phyloP scores from a whole-genome alignment of 2,797 vertebrate genomes.

The Pelodytes ibericus region DNA sequence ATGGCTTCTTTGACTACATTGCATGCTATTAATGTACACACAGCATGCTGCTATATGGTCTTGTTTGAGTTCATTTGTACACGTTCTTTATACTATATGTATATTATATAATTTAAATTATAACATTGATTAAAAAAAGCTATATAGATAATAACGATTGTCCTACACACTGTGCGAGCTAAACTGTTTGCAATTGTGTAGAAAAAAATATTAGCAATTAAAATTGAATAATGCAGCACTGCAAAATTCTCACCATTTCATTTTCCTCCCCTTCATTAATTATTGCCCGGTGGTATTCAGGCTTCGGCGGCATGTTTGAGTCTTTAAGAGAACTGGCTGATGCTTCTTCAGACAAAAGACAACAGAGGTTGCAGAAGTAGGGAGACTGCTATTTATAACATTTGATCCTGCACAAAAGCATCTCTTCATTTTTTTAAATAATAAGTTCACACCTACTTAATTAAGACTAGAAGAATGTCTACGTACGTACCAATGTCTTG shows the following conservation, averaged over 20 bases:
- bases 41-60: too few relatives aligned
- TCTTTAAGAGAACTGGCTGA: not conserved
- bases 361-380: not conserved
- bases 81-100: too few relatives aligned
- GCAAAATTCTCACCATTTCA: slow-evolving; percentile 71
- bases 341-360: not conserved
- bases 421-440: not conserved
- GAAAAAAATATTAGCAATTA: too few relatives aligned
- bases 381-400: slow-evolving; percentile 24
- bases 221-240: slow-evolving; percentile 28
- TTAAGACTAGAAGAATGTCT: slow-evolving; percentile 12
- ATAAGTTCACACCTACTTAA: slow-evolving; percentile 29
- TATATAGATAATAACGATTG: too few relatives aligned
- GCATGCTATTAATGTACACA: too few relatives aligned
- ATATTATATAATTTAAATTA: too few relatives aligned
- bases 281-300: slow-evolving; percentile 62
- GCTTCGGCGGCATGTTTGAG: slow-evolving; percentile 23
- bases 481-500: not conserved
- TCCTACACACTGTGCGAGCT: too few relatives aligned
- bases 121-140: too few relatives aligned
- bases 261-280: slow-evolving; percentile 77
- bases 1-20: too few relatives aligned
- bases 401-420: not conserved
- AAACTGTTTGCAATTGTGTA: too few relatives aligned
- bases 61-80: too few relatives aligned